Evolutionary conservation across 2,888 invertebrate species (phyloP).

Genomic region (Xylophagus ater): DNA sequence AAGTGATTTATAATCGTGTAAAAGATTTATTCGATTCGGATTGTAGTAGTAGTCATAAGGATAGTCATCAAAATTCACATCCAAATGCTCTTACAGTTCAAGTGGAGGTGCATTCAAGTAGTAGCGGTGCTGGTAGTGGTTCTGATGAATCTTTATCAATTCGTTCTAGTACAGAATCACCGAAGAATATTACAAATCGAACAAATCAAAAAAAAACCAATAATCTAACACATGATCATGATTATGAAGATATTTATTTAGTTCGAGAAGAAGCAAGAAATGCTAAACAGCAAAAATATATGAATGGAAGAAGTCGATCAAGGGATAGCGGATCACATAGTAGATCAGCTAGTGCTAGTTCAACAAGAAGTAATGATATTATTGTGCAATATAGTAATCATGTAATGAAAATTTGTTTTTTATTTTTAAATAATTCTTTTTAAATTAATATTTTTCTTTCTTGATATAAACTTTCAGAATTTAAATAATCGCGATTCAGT

Average conservation of each 20-base stretch:
- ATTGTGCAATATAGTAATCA: constrained; percentile 37
- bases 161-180: constrained; percentile 40
- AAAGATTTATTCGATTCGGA: constrained; percentile 65
- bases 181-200: constrained; percentile 20
- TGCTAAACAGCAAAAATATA: constrained; percentile 13
- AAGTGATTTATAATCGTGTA: constrained; percentile 71
- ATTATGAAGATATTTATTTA: constrained; percentile 73
- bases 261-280: constrained; percentile 48
- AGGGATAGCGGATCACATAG: constrained; percentile 66
- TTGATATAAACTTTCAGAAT: constrained; percentile 22
- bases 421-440: background rate
- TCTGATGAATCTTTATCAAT: constrained; percentile 52
- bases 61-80: constrained; percentile 21
- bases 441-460: background rate
- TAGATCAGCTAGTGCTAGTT: constrained; percentile 53
- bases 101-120: constrained; percentile 75
- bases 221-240: constrained; percentile 46
- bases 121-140: constrained; percentile 49
- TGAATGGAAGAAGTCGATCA: constrained; percentile 42
- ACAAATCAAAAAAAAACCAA: constrained; percentile 13
- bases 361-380: constrained; percentile 39
- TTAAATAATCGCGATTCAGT: constrained; percentile 31
- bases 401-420: constrained; percentile 24
- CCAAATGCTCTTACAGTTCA: constrained; percentile 53
- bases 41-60: constrained; percentile 30